These are phyloP conservation scores for Oscheius sp. DNA, from an alignment of 2,888 invertebrate genomes.

Conservation along the genomic window DNA sequence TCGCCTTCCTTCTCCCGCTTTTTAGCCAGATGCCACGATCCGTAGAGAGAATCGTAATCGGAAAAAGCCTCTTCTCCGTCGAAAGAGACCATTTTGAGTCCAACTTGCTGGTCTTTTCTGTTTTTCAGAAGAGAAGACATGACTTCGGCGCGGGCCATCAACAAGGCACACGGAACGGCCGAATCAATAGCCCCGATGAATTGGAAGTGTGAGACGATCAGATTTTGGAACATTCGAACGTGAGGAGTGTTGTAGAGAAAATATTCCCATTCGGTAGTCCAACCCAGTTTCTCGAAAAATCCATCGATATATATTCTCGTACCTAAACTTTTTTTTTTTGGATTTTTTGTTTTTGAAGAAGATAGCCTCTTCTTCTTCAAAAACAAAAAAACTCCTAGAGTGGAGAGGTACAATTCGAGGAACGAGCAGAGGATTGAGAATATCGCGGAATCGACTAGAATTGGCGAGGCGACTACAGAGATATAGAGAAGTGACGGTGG, in stretches of 20 bases:
- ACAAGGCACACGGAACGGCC: slow-evolving; percentile 73
- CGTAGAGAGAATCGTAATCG: slow-evolving; percentile 90
- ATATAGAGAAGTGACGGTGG: too few relatives aligned
- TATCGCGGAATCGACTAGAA: slow-evolving; percentile 48
- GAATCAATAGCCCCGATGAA: slow-evolving; percentile 75
- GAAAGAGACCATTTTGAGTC: slow-evolving; percentile 90
- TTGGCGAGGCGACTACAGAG: slow-evolving; percentile 5
- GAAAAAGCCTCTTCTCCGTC: slow-evolving; percentile 98
- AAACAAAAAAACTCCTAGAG: too few relatives aligned
- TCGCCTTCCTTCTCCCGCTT: slow-evolving; percentile 79
- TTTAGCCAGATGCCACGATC: slow-evolving; percentile 86
- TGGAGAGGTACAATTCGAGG: slow-evolving; percentile 54
- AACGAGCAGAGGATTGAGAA: slow-evolving; percentile 65
- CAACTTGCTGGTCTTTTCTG: slow-evolving; percentile 70
- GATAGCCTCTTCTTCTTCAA: slow-evolving; percentile 50
- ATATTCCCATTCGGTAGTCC: slow-evolving; percentile 18
- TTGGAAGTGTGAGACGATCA: slow-evolving; percentile 68
- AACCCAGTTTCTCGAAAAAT: neutral
- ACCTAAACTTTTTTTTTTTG: slow-evolving; percentile 52
- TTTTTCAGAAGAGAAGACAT: slow-evolving; percentile 61
- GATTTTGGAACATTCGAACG: slow-evolving; percentile 60
- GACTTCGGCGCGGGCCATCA: slow-evolving; percentile 69
- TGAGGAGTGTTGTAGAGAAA: slow-evolving; percentile 55
- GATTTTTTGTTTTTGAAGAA: slow-evolving; percentile 59
- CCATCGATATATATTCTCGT: neutral